Evolutionary conservation across 2,888 invertebrate species (phyloP), one percentile per base, ranked within the genome.

Genomic region (Acleris holmiana): DNA sequence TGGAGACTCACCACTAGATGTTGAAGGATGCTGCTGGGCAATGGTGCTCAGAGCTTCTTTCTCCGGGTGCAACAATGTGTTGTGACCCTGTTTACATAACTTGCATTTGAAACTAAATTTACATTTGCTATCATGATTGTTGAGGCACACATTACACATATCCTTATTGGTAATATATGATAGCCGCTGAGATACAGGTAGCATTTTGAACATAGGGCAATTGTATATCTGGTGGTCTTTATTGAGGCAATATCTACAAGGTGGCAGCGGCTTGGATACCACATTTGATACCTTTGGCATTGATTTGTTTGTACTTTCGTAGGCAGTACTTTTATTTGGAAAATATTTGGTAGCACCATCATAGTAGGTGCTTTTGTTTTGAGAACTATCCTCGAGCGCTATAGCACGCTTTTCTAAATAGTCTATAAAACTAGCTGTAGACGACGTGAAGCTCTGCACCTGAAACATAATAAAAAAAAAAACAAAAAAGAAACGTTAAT

Each of bases 51-150:
- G 17, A 21, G 13, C 18, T 13, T 35, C 54, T 1, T 41, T 35
- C n/a, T 54, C 55, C 18, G 15, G 23, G 44, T 65, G 64, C 41
- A 65, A 47, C 10, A 67, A 61, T 13, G 68, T 51, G 55, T 68
- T 65, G 40, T 68, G 68, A n/a, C n/a, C n/a, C 41, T 58, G 23
- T 57, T 70, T 70, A 48, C 70, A 71, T 21, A 54, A 41, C 41
- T 56, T 64, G 53, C 67, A 69, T 46, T 48, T 59, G 19, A 69
- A 55, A 23, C 6, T 44, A 23, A 47, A 57, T 10, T 47, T 47
- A 18, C 56, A 57, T 18, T 48, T 57, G 2, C 19, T 19, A 47
- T 47, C 35, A 47, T 57, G 56, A 19, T 29, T 35, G 13, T 57
- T 57, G 5, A 57, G 47, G 23, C 56, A 57, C 7, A 47, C n/a